Conservation (phyloP, 2,113 vertebrate genomes). For the Suricata suricatta region DNA sequence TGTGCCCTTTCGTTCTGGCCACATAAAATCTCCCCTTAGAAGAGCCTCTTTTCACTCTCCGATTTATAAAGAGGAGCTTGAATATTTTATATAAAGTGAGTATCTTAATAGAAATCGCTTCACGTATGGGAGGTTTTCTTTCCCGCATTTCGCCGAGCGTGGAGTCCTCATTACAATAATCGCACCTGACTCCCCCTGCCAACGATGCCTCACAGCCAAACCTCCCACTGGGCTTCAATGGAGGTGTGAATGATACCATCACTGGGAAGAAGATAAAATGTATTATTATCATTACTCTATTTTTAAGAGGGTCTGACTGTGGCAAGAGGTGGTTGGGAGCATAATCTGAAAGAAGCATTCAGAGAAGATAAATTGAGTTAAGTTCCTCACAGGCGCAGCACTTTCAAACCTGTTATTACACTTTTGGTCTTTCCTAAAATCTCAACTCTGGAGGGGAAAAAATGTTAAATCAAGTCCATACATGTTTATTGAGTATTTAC, state of each 20-base stretch:
- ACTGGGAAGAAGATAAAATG: conserved; percentile 69
- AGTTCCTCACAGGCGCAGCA: conserved; percentile 44
- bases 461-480: not conserved
- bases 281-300: conserved; percentile 75
- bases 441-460: not conserved
- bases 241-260: conserved; percentile 74
- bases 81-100: conserved; percentile 74
- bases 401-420: conserved; percentile 61
- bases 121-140: conserved; percentile 67
- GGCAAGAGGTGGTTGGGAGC: conserved; percentile 47
- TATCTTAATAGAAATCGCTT: conserved; percentile 71
- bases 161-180: conserved; percentile 74
- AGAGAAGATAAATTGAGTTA: conserved; percentile 67
- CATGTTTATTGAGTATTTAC: conserved; percentile 30
- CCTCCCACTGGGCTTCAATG: conserved; percentile 66
- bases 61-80: conserved; percentile 64
- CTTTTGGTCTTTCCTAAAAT: conserved; percentile 57
- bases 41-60: conserved; percentile 66
- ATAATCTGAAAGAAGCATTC: conserved; percentile 54
- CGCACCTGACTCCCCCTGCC: conserved; percentile 59
- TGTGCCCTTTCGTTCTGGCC: conserved; percentile 62
- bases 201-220: conserved; percentile 55
- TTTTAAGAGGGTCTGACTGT: conserved; percentile 76
- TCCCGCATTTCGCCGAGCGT: conserved; percentile 13
- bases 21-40: conserved; percentile 65